A percentile compares a stretch with the other conserved stretches of the same genome.
These are phyloP conservation scores for Lepidurus arcticus DNA, from an alignment of 1,140 invertebrate genomes.

Conservation along the genomic window DNA sequence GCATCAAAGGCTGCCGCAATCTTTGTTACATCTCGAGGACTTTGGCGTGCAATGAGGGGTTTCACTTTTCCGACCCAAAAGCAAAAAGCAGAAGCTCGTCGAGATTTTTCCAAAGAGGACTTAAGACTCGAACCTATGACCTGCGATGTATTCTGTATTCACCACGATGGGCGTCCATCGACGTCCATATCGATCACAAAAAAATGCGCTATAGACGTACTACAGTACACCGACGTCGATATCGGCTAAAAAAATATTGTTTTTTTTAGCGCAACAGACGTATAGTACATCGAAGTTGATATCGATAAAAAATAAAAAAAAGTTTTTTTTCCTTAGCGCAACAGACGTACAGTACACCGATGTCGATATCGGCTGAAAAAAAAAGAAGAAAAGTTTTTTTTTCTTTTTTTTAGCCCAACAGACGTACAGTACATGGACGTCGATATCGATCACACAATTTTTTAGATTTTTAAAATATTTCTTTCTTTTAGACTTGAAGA, in stretches of 20 bases:
- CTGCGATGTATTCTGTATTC: slow-evolving; percentile 7
- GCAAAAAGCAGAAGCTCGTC: not conserved
- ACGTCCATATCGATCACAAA: not conserved
- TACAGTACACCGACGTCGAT: not conserved
- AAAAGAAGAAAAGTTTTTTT: no score
- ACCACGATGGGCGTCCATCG: not conserved
- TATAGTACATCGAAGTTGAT: no score
- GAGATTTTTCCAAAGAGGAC: not conserved
- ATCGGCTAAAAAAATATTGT: no score
- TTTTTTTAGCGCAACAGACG: no score
- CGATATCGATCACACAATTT: not conserved
- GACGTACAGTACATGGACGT: not conserved
- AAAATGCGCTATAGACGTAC: not conserved
- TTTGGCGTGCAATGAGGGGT: not conserved
- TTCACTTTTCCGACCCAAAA: not conserved
- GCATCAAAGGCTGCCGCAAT: slow-evolving; percentile 11
- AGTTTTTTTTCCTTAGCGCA: no score
- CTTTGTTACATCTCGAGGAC: slow-evolving; percentile 21
- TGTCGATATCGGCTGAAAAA: no score
- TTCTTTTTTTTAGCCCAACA: no score
- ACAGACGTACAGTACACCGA: no score
- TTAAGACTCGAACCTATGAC: not conserved
- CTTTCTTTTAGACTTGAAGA: not conserved
- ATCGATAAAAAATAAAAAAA: no score
- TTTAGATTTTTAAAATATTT: not conserved